A percentile compares a stretch with the other conserved stretches of the same genome.
Conservation (phyloP, 2,888 invertebrate genomes). For the Macrosiphum euphorbiae region DNA sequence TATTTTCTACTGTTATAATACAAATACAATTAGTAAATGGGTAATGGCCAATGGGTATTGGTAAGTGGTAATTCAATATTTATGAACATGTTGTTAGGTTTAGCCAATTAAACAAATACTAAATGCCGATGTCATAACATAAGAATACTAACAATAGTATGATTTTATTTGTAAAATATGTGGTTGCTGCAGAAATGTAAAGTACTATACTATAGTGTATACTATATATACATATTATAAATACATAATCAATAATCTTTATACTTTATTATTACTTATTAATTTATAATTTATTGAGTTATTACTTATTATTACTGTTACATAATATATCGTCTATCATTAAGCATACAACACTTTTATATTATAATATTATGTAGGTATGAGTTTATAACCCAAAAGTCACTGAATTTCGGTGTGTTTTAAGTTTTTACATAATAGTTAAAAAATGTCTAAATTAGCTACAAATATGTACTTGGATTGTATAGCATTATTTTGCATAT, state of each 20-base stretch:
- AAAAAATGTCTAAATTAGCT: background rate
- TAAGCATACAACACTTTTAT: background rate
- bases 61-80: background rate
- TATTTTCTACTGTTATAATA: background rate
- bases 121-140: background rate
- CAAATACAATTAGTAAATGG: background rate
- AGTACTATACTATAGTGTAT: background rate
- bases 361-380: background rate
- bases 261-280: background rate
- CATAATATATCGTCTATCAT: background rate
- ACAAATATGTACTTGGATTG: background rate
- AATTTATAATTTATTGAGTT: background rate
- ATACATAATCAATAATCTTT: background rate
- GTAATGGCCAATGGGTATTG: background rate
- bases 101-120: background rate
- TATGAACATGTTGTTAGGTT: background rate
- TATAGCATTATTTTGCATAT: background rate
- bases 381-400: background rate
- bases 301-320: background rate
- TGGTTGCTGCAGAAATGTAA: background rate
- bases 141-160: background rate
- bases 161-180: background rate
- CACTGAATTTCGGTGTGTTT: background rate
- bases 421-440: background rate
- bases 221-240: background rate